Percentiles rank a stretch among this genome's conserved stretches.
Conservation (phyloP, 2,888 invertebrate genomes). For the Desoria tigrina region DNA sequence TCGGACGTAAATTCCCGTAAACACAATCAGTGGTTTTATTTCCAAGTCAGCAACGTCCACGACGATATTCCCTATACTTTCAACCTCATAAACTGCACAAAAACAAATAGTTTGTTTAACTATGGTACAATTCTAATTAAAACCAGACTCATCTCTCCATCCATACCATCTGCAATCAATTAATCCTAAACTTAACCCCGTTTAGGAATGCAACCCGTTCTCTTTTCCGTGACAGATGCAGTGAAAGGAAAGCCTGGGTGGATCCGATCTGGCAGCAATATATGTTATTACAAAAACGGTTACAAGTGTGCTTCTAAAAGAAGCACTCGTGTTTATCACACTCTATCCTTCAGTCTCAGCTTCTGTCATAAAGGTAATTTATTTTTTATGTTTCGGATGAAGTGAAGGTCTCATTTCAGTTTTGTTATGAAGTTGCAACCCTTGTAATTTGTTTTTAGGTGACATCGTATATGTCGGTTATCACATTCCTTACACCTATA, state of each 20-base stretch:
- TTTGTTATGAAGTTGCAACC: neutral
- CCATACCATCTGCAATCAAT: neutral
- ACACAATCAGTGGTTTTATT: slow-evolving; percentile 88
- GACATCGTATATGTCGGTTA: slow-evolving; percentile 85
- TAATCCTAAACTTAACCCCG: neutral
- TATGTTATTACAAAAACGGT: slow-evolving; percentile 78
- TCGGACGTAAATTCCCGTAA: slow-evolving; percentile 78
- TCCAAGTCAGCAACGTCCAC: slow-evolving; percentile 76
- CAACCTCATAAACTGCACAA: slow-evolving; percentile 85
- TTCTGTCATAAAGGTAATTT: slow-evolving; percentile 66
- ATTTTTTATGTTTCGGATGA: no score
- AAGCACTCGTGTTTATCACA: slow-evolving; percentile 67
- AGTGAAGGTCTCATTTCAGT: no score
- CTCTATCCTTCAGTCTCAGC: slow-evolving; percentile 74
- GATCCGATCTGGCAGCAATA: slow-evolving; percentile 69
- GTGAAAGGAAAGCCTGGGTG: slow-evolving; percentile 55
- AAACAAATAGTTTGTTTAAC: slow-evolving; percentile 82
- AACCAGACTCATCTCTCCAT: neutral
- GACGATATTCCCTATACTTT: slow-evolving; percentile 72
- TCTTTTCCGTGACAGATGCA: slow-evolving; percentile 79
- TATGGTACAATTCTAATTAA: no score
- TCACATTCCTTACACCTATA: slow-evolving; percentile 83
- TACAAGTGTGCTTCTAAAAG: slow-evolving; percentile 65
- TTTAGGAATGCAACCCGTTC: slow-evolving; percentile 77
- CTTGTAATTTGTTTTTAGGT: slow-evolving; percentile 53